Evolutionary conservation across 1,140 invertebrate genomes (phyloP), one percentile per base, ranked within the genome.

Genomic region (Venturia canescens): DNA sequence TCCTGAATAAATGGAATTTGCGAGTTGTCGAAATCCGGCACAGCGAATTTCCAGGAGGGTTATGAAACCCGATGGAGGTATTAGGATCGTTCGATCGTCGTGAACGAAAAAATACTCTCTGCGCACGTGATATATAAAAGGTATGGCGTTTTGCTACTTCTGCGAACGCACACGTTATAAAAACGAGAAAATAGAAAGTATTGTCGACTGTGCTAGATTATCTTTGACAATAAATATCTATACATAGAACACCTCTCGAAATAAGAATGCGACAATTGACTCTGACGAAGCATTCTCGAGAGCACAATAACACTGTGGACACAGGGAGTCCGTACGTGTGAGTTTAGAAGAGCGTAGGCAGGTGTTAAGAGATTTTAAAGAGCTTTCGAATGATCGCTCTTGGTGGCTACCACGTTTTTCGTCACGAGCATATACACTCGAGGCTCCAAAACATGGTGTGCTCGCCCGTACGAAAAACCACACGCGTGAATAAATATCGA

Each of bases 191-290:
- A 34, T 34, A 34, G 31, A 34, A 34, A 34, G 31, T 7, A 3
- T 34, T 34, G 31, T 34, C 31, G 31, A 7, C 7, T 7, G 7
- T 34, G 31, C 31, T 34, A 34, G 31, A 34, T 34, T 3, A 3
- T 34, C 31, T 34, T 34, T 34, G n/a, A n/a, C n/a, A 34, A 3
- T 34, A 34, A 3, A 34, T 34, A 7, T 34, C 31, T 34, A 34
- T 34, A 34, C 7, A 3, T 7, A 34, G 3, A 34, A 34, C 3
- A 34, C 31, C 31, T 16, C 72, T 60, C 16, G 72, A 75, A 75
- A 57, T 74, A 60, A 75, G 23, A 75, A 60, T 57, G 27, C 31
- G 27, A 75, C 72, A 75, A 75, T 75, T 75, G 72, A 75, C 72
- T 75, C 50, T 75, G 72, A 75, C 48, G 48, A 75, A 11, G 50